These are phyloP conservation scores for Tholera decimalis DNA, from an alignment of 2,888 invertebrate genomes.

Conservation along the genomic window DNA sequence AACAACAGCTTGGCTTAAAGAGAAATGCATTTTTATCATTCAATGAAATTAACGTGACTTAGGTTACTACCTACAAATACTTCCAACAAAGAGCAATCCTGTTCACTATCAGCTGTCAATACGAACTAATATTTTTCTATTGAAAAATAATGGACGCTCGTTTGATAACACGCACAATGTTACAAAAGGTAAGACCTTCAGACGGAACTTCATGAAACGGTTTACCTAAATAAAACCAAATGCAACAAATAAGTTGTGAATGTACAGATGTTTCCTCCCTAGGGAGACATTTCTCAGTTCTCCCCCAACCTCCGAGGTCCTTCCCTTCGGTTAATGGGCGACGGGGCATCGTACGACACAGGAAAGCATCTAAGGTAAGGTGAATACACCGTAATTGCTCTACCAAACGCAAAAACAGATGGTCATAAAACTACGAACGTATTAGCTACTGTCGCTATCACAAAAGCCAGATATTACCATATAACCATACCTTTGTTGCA, in stretches of 20 bases:
- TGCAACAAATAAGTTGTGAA: slow-evolving; percentile 37
- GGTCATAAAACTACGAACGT: slow-evolving; percentile 38
- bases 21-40: not conserved
- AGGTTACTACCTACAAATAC: too few relatives aligned
- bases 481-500: slow-evolving; percentile 25
- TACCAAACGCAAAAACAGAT: slow-evolving; percentile 66
- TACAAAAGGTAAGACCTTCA: not conserved
- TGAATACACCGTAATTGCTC: slow-evolving; percentile 80
- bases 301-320: slow-evolving; percentile 74
- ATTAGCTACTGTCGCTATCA: slow-evolving; percentile 6
- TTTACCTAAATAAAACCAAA: slow-evolving; percentile 18
- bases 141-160: not conserved
- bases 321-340: slow-evolving; percentile 72
- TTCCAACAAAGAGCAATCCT: not conserved
- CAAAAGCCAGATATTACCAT: slow-evolving; percentile 25
- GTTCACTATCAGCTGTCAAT: not conserved
- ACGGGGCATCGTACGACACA: slow-evolving; percentile 71
- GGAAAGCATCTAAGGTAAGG: slow-evolving; percentile 73
- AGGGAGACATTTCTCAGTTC: slow-evolving; percentile 78
- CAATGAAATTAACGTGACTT: not conserved
- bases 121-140: not conserved
- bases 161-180: not conserved
- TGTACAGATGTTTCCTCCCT: slow-evolving; percentile 68
- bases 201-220: not conserved
- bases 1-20: not conserved